Percentiles rank a stretch among this genome's conserved stretches.
phyloP scores from a whole-genome alignment of 2,113 vertebrate species.

The Oenanthe melanoleuca region DNA sequence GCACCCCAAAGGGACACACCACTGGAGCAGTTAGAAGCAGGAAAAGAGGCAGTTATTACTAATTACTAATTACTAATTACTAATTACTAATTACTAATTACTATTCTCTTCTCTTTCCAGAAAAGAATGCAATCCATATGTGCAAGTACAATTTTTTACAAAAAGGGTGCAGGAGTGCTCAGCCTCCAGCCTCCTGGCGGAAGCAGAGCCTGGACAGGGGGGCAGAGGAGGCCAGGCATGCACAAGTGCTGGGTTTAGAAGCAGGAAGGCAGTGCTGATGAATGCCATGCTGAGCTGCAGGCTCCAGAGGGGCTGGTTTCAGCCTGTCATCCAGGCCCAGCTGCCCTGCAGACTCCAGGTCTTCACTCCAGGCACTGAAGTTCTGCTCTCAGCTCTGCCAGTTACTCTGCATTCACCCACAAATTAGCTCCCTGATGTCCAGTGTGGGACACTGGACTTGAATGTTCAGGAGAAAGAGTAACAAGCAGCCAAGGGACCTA shows the following conservation, averaged over 20 bases:
- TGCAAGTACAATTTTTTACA: background rate
- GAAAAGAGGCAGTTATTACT: too few species aligned
- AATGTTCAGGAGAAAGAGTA: background rate
- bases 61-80: background rate
- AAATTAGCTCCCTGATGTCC: background rate
- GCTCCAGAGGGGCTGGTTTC: background rate
- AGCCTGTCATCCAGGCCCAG: fast-evolving
- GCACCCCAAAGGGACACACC: background rate
- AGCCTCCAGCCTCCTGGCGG: background rate
- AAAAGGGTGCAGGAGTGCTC: background rate
- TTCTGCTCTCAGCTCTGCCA: background rate
- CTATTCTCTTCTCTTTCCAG: background rate
- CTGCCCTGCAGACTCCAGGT: background rate
- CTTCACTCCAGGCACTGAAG: background rate
- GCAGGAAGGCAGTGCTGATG: background rate
- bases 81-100: background rate
- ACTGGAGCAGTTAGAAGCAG: fast-evolving
- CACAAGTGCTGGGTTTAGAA: background rate
- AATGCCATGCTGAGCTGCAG: background rate
- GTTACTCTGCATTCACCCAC: background rate
- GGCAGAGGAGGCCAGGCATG: background rate
- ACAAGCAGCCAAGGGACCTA: background rate
- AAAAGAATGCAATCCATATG: background rate
- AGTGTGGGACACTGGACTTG: fast-evolving
- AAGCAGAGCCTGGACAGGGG: background rate